phyloP scores from a whole-genome alignment of 2,888 invertebrate species.

The Linyphia triangularis region DNA sequence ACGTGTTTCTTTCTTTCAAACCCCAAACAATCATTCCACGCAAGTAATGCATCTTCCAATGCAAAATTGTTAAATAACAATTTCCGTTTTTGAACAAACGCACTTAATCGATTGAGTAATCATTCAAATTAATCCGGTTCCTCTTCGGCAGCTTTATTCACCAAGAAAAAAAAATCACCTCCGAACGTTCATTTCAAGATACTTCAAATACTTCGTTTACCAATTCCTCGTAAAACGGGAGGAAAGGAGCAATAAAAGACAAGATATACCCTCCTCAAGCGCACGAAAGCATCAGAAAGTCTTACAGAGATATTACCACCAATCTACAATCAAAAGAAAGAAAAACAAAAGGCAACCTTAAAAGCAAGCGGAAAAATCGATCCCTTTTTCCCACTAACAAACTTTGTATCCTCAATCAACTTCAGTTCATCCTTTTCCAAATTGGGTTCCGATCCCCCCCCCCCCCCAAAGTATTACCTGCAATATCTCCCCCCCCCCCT shows the following conservation, averaged over 20 bases:
- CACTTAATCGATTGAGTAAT: too few species aligned
- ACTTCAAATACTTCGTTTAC: not conserved
- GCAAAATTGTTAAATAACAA: too few species aligned
- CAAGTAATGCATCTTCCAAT: too few species aligned
- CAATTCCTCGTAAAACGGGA: not conserved
- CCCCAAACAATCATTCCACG: too few species aligned
- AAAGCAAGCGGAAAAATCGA: conserved; percentile 61
- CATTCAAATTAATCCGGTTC: not conserved
- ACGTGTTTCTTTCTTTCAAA: too few species aligned
- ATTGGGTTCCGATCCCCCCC: conserved; percentile 52
- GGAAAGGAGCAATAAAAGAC: conserved; percentile 8
- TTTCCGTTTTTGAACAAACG: too few species aligned
- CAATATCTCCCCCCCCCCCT: conserved; percentile 21
- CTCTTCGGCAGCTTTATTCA: too few species aligned
- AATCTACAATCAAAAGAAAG: conserved; percentile 44
- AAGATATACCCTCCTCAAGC: not conserved
- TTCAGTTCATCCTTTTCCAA: conserved; percentile 54
- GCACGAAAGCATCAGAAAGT: conserved; percentile 7
- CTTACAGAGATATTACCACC: conserved; percentile 66
- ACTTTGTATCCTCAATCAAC: conserved; percentile 72
- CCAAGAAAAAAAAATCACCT: not conserved
- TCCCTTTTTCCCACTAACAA: conserved; percentile 59
- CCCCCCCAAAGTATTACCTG: conserved; percentile 58
- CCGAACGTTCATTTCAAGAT: conserved; percentile 2
- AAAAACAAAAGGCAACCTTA: conserved; percentile 33